Percentiles rank a stretch among this genome's conserved stretches.
These are phyloP conservation scores for Coelogynopora nodosa DNA, from an alignment of 2,888 invertebrate species.

Conservation along the genomic window DNA sequence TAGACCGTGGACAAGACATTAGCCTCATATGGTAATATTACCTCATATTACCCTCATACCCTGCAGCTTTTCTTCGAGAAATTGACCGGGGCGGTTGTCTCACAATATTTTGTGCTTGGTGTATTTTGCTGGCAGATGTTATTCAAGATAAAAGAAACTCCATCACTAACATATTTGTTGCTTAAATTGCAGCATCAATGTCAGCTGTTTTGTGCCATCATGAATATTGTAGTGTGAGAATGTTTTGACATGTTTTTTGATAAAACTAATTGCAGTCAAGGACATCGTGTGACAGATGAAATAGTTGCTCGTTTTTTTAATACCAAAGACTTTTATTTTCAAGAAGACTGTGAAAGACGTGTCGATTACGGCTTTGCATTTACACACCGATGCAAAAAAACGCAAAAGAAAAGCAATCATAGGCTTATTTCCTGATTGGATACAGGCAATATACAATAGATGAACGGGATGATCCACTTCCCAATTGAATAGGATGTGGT, in stretches of 20 bases:
- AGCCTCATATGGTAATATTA: background rate
- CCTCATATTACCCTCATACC: background rate
- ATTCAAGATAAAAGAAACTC: slow-evolving; percentile 32
- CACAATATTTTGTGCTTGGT: slow-evolving; percentile 27
- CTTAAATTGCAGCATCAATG: slow-evolving; percentile 25
- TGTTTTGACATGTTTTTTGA: slow-evolving; percentile 11
- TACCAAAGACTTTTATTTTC: too few relatives aligned
- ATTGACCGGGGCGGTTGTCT: slow-evolving; percentile 34
- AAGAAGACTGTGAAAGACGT: slow-evolving; percentile 10
- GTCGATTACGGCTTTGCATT: background rate
- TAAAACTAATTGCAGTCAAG: slow-evolving; percentile 17
- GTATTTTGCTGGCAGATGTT: slow-evolving; percentile 29
- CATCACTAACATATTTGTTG: background rate
- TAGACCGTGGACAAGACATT: background rate
- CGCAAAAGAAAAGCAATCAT: slow-evolving; percentile 21
- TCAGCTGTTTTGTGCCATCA: slow-evolving; percentile 31
- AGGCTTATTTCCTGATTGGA: too few relatives aligned
- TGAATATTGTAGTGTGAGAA: slow-evolving; percentile 24
- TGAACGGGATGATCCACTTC: too few relatives aligned
- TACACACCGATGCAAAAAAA: slow-evolving; percentile 11
- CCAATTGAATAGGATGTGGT: too few relatives aligned
- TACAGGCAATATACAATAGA: too few relatives aligned
- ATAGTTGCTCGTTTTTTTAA: slow-evolving; percentile 21
- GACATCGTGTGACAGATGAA: slow-evolving; percentile 14
- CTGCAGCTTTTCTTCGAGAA: slow-evolving; percentile 16